A percentile compares a stretch with the other conserved stretches of the same genome.
phyloP scores from a whole-genome alignment of 2,888 invertebrate genomes.

The Cyclophora albipunctata region DNA sequence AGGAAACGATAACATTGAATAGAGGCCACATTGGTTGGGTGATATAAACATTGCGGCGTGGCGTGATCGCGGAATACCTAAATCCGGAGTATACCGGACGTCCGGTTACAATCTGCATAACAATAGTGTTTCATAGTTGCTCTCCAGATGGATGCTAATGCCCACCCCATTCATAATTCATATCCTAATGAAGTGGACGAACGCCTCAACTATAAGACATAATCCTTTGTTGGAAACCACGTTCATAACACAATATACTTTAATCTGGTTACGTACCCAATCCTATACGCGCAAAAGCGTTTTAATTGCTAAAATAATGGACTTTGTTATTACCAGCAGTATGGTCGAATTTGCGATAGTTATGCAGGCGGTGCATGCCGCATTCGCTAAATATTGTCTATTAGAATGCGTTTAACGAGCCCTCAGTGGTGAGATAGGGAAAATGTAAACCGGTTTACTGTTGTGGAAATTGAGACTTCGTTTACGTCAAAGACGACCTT shows the following conservation, averaged over 20 bases:
- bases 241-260: conserved; percentile 27
- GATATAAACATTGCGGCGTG: too few relatives aligned
- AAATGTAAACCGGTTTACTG: conserved; percentile 5
- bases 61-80: conserved; percentile 35
- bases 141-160: conserved; percentile 68
- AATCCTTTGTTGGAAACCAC: conserved; percentile 36
- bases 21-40: too few relatives aligned
- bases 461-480: too few relatives aligned
- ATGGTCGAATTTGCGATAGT: conserved; percentile 18
- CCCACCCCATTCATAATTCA: conserved; percentile 67
- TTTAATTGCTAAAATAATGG: conserved; percentile 19
- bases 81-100: conserved; percentile 36
- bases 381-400: conserved; percentile 14
- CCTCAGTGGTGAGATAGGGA: conserved; percentile 1
- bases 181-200: conserved; percentile 63
- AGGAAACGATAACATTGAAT: too few relatives aligned
- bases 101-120: conserved; percentile 72
- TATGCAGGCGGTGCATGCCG: conserved; percentile 12
- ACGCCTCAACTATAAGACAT: conserved; percentile 28
- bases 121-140: conserved; percentile 58
- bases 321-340: conserved; percentile 18
- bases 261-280: conserved; percentile 30
- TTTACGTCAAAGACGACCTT: too few relatives aligned
- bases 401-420: conserved; percentile 7
- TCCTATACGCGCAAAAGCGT: conserved; percentile 14